These are phyloP conservation scores for Dendropsophus ebraccatus DNA, from an alignment of 2,113 vertebrate genomes.

Conservation along the genomic window DNA sequence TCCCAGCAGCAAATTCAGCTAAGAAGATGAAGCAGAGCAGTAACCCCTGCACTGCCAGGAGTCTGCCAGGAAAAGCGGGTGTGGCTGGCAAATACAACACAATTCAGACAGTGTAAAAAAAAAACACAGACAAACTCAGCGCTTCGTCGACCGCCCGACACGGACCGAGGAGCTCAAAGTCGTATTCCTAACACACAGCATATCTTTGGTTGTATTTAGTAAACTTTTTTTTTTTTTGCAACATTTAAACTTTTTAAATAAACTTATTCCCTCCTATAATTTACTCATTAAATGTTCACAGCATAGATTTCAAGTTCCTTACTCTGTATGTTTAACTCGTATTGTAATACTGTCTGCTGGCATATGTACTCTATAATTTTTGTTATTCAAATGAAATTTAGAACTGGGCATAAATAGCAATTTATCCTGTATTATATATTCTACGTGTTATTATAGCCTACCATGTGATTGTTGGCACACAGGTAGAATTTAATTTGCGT, in stretches of 20 bases:
- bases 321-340: not conserved
- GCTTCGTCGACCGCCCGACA: too few relatives aligned
- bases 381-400: constrained; percentile 1
- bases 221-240: not conserved
- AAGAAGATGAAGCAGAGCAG: too few relatives aligned
- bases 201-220: not conserved
- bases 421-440: constrained; percentile 20
- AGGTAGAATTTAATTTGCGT: constrained; percentile 4
- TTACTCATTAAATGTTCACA: not conserved
- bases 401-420: constrained; percentile 6
- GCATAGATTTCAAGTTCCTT: not conserved
- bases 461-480: not conserved
- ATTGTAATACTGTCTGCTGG: constrained; percentile 8
- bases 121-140: too few relatives aligned
- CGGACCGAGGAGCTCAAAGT: too few relatives aligned
- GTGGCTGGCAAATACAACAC: too few relatives aligned
- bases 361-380: constrained; percentile 16
- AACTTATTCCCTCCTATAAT: not conserved
- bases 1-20: too few relatives aligned
- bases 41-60: too few relatives aligned
- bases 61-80: too few relatives aligned
- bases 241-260: not conserved
- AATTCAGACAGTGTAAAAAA: too few relatives aligned
- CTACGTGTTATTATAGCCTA: constrained; percentile 11
- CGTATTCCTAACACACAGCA: too few relatives aligned